Conservation (phyloP, 1,140 invertebrate genomes). For the Bombus ignitus region DNA sequence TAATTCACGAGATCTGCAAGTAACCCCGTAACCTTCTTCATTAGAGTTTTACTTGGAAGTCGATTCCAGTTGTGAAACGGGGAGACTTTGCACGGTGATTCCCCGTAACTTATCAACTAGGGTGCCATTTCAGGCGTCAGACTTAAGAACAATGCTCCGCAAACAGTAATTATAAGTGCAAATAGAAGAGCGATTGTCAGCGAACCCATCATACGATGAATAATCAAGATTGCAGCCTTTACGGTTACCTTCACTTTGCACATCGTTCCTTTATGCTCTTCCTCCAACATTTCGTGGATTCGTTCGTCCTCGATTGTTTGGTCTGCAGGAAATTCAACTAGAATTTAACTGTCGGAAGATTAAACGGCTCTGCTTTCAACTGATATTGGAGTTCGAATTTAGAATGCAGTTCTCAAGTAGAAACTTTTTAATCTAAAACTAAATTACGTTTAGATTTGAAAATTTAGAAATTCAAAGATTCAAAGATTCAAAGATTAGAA, state of each 20-base stretch:
- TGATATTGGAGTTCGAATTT: not conserved
- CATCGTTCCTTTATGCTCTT: not conserved
- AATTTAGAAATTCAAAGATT: not conserved
- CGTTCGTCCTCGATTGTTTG: not conserved
- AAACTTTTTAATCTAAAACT: not conserved
- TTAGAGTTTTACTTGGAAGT: slow-evolving; percentile 40
- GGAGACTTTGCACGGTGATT: slow-evolving; percentile 20
- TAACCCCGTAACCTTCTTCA: slow-evolving; percentile 40
- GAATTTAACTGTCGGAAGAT: not conserved
- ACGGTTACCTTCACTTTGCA: slow-evolving; percentile 13
- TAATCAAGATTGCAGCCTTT: slow-evolving; percentile 31
- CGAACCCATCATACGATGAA: slow-evolving; percentile 29
- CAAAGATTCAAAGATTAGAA: not conserved
- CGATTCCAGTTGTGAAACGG: not conserved
- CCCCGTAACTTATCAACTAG: slow-evolving; percentile 47
- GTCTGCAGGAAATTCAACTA: not conserved
- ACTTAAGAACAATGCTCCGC: slow-evolving; percentile 51
- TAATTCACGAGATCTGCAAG: slow-evolving; percentile 15
- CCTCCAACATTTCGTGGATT: not conserved
- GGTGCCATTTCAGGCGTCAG: slow-evolving; percentile 32
- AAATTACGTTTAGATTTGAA: not conserved
- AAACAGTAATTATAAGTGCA: slow-evolving; percentile 50
- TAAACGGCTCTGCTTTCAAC: not conserved
- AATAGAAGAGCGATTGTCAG: slow-evolving; percentile 47
- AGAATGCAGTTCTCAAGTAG: not conserved